Conservation (phyloP, 2,888 invertebrate genomes). For the Sarcophaga rosellei region DNA sequence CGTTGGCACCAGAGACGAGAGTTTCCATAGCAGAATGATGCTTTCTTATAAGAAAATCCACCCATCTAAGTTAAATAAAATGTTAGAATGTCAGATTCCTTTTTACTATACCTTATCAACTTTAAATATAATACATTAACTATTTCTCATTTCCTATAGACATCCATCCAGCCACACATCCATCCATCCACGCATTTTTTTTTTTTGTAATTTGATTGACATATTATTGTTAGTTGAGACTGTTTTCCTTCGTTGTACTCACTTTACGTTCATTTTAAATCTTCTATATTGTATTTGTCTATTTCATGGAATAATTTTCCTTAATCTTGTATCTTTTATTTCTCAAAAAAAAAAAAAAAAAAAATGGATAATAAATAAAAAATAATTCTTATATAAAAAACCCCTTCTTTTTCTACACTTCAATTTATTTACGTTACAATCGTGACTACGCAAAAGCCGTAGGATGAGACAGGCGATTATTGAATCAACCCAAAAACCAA, state of each 20-base stretch:
- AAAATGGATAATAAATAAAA: neutral
- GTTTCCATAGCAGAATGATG: too few relatives aligned
- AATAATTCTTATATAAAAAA: neutral
- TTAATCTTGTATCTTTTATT: constrained; percentile 14
- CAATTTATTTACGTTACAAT: constrained; percentile 8
- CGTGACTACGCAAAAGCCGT: constrained; percentile 39
- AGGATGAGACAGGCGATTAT: constrained; percentile 12
- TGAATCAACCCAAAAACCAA: neutral
- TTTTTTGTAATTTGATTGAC: neutral
- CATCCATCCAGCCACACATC: neutral
- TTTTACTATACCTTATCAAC: too few relatives aligned
- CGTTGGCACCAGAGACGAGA: too few relatives aligned
- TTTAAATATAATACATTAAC: too few relatives aligned
- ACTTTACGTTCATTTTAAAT: neutral
- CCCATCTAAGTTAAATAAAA: too few relatives aligned
- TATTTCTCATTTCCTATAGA: neutral
- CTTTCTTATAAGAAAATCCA: too few relatives aligned
- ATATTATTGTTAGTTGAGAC: neutral
- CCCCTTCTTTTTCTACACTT: neutral
- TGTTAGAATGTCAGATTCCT: too few relatives aligned
- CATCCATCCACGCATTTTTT: neutral
- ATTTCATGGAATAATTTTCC: constrained; percentile 6
- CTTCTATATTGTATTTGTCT: neutral
- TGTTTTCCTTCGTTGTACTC: neutral
- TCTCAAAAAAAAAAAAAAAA: too few relatives aligned